Evolutionary conservation across 2,888 invertebrate species (phyloP), one percentile per base, ranked within the genome.

Genomic region (Caenorhabditis angaria): DNA sequence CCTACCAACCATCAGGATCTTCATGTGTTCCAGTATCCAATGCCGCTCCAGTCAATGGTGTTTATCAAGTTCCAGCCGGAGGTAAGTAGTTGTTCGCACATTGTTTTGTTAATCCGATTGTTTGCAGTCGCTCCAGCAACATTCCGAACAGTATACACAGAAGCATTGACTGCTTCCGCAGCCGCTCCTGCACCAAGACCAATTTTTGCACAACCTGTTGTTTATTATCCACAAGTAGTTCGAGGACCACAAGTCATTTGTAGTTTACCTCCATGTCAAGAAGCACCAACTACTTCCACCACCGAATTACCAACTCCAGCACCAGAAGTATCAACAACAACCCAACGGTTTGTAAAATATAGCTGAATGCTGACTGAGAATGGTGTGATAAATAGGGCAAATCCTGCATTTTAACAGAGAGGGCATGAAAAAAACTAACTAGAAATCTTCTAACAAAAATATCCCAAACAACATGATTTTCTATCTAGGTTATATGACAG

Each of bases 61-160:
- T 70, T 66, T 74, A 74, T 66, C 74, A 74, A 63, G 74, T 74
- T 60, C 67, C 69, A 63, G 69, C 74, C 48, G 69, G 69, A 66
- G 74, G 74, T 74, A 65, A 64, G n/a, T 27, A 59, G 54, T 50
- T 6, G 18, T 12, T 41, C 6, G 3, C 41, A 41, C 41, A 6
- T 47, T 41, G 22, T 58, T 47, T 70, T 48, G 18, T 18, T 41
- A 41, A 41, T 41, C 41, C 41, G 18, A 41, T 41, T 41, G 41
- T 61, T 51, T 50, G 27, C 20, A 73, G 73, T 69, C 59, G 68
- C 73, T 20, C 73, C 68, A 22, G 65, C 73, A 65, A 73, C 73
- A 60, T 73, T 69, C 68, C 73, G 68, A 69, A 68, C 68, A 54
- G 73, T 73, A 27, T 73, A 73, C 73, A 68, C 73, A 47, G 73